These are phyloP conservation scores for Pterostichus niger DNA, from an alignment of 2,888 invertebrate species.

Conservation along the genomic window DNA sequence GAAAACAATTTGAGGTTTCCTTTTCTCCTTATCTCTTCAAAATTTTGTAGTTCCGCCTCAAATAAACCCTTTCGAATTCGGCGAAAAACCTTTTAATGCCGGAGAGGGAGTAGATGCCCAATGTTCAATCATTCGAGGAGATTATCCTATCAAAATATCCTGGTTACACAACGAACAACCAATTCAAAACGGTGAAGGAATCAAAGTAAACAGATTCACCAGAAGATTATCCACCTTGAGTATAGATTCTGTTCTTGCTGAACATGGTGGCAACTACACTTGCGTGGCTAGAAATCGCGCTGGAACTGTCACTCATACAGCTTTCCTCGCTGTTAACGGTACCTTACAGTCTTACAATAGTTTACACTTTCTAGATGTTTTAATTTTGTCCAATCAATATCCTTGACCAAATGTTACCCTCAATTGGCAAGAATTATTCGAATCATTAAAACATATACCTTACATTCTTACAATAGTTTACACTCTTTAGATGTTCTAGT, in stretches of 20 bases:
- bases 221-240: slow-evolving; percentile 80
- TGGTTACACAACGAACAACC: slow-evolving; percentile 85
- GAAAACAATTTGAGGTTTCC: no score
- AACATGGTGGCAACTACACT: slow-evolving; percentile 85
- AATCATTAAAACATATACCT: no score
- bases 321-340: slow-evolving; percentile 80
- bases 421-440: no score
- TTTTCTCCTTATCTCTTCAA: no score
- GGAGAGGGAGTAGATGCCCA: slow-evolving; percentile 84
- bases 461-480: slow-evolving; percentile 28
- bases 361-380: slow-evolving; percentile 40
- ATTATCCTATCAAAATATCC: slow-evolving; percentile 84
- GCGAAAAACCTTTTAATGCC: slow-evolving; percentile 76
- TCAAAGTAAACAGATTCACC: slow-evolving; percentile 77
- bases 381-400: slow-evolving; percentile 34
- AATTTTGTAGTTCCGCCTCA: slow-evolving; percentile 22
- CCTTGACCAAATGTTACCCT: neutral
- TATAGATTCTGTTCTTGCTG: slow-evolving; percentile 76
- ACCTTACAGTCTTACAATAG: slow-evolving; percentile 55
- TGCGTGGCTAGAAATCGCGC: slow-evolving; percentile 82
- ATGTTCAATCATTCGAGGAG: slow-evolving; percentile 85
- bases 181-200: slow-evolving; percentile 79
- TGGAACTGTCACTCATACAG: slow-evolving; percentile 78
- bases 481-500: slow-evolving; percentile 45
- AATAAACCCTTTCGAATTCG: slow-evolving; percentile 75